Evolutionary conservation across 2,888 invertebrate species (phyloP).

Genomic region (Heteromurus nitidus): DNA sequence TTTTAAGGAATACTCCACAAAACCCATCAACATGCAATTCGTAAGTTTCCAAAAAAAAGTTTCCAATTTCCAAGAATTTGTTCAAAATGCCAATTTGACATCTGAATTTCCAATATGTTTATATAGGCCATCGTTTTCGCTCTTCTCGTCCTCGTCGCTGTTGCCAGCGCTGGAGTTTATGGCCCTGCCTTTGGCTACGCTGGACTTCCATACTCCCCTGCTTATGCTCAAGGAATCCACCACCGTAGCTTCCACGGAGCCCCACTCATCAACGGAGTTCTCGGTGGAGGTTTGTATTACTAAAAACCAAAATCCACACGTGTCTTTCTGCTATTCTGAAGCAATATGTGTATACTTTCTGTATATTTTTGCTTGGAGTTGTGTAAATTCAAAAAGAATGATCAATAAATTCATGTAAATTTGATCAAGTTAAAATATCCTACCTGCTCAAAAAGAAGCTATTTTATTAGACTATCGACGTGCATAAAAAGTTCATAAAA

Average conservation of each 20-base stretch:
- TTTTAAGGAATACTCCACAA: no score
- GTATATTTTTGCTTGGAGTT: background rate
- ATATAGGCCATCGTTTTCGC: constrained; percentile 12
- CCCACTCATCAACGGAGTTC: constrained; percentile 51
- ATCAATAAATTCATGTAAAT: background rate
- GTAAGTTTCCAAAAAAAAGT: constrained; percentile 27
- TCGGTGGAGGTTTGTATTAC: constrained; percentile 24
- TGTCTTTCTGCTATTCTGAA: background rate
- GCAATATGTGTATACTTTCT: background rate
- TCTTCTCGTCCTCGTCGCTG: constrained; percentile 38
- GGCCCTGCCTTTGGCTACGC: constrained; percentile 24
- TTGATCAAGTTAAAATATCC: background rate
- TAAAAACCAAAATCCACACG: background rate
- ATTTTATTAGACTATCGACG: no score
- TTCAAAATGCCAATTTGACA: background rate
- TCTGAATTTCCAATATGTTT: background rate
- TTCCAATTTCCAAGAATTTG: background rate
- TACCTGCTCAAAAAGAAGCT: no score
- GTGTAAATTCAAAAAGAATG: background rate
- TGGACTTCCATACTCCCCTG: background rate
- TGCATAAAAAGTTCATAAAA: no score
- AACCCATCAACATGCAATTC: constrained; percentile 45
- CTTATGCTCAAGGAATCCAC: background rate
- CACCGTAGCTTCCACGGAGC: constrained; percentile 43
- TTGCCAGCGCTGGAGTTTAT: constrained; percentile 20